These are phyloP conservation scores for Eubasilissa regina DNA, from an alignment of 1,140 invertebrate species.

Conservation along the genomic window DNA sequence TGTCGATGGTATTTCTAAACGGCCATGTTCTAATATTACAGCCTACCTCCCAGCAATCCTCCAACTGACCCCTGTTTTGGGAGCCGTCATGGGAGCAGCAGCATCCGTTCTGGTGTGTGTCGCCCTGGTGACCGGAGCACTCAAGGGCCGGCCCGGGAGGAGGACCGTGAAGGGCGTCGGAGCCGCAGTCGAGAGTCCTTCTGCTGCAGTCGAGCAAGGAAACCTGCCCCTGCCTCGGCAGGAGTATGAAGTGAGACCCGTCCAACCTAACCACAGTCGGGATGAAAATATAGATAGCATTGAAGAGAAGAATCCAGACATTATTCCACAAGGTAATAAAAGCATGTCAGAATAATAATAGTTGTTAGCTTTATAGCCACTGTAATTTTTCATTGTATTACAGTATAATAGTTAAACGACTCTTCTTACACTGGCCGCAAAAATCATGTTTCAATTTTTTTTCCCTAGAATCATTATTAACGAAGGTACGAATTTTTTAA, in stretches of 20 bases:
- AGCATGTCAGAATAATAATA: neutral
- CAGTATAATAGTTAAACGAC: too few relatives aligned
- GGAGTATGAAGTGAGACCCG: slow-evolving; percentile 72
- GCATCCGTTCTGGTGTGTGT: slow-evolving; percentile 78
- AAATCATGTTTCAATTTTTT: too few relatives aligned
- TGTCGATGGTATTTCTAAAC: neutral
- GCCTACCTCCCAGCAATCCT: slow-evolving; percentile 64
- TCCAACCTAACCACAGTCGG: slow-evolving; percentile 71
- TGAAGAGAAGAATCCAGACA: slow-evolving; percentile 82
- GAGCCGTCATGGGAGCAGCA: slow-evolving; percentile 78
- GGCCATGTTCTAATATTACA: neutral
- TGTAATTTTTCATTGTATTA: too few relatives aligned
- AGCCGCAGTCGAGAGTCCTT: slow-evolving; percentile 62
- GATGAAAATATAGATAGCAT: slow-evolving; percentile 74
- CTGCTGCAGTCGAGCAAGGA: slow-evolving; percentile 33
- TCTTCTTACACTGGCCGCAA: too few relatives aligned
- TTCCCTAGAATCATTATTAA: too few relatives aligned
- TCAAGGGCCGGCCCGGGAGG: slow-evolving; percentile 71
- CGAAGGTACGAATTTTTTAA: too few relatives aligned
- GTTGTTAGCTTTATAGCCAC: neutral
- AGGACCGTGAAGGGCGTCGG: slow-evolving; percentile 72
- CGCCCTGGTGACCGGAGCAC: slow-evolving; percentile 77
- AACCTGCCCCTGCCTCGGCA: slow-evolving; percentile 60
- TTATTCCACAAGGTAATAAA: slow-evolving; percentile 78
- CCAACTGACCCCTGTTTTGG: slow-evolving; percentile 78